phyloP scores from a whole-genome alignment of 2,888 invertebrate genomes.

The Vesta saturnalis region DNA sequence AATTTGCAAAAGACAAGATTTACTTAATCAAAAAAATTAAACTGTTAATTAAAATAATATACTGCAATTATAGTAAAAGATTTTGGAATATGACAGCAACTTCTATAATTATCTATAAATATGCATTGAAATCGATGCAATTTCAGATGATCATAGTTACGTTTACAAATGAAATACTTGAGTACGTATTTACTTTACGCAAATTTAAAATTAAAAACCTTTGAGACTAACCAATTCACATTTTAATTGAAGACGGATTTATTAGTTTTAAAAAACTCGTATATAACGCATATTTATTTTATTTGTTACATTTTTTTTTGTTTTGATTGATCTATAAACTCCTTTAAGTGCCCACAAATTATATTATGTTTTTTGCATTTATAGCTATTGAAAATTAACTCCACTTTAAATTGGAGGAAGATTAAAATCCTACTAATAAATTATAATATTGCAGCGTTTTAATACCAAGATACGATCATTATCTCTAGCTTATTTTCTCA shows the following conservation, averaged over 20 bases:
- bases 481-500: constrained; percentile 19
- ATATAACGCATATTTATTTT: too few relatives aligned
- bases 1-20: too few relatives aligned
- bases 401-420: background rate
- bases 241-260: background rate
- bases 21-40: too few relatives aligned
- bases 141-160: too few relatives aligned
- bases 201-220: background rate
- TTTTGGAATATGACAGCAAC: too few relatives aligned
- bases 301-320: too few relatives aligned
- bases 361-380: background rate
- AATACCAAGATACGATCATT: constrained; percentile 12
- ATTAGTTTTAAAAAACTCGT: too few relatives aligned
- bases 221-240: background rate
- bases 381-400: background rate
- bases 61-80: too few relatives aligned
- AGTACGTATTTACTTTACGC: background rate
- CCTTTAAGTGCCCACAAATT: background rate
- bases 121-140: too few relatives aligned
- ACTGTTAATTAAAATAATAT: too few relatives aligned
- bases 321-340: constrained; percentile 6
- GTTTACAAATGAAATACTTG: background rate
- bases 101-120: too few relatives aligned
- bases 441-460: constrained; percentile 7
- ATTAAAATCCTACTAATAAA: constrained; percentile 1